Percentiles rank a stretch among this genome's conserved stretches.
Conservation (phyloP, 2,888 invertebrate species). For the Asteroscopus sphinx region DNA sequence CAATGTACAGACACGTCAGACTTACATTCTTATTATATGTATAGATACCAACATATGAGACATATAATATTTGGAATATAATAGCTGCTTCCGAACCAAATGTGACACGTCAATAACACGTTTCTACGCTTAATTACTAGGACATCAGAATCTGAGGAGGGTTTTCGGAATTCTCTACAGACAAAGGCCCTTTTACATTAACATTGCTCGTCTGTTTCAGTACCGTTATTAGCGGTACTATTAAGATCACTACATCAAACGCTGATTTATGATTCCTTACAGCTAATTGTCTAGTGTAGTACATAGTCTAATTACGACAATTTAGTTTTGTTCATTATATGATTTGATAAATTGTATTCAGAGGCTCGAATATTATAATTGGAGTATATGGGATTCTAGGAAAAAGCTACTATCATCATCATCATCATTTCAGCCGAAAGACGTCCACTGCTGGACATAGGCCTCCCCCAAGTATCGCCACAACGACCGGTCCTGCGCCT, state of each 20-base stretch:
- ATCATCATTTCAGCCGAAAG: too few relatives aligned
- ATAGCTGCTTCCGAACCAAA: neutral
- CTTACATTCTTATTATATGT: too few relatives aligned
- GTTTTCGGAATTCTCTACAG: constrained; percentile 3
- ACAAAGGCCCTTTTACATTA: constrained; percentile 11
- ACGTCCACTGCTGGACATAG: too few relatives aligned
- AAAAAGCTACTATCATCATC: too few relatives aligned
- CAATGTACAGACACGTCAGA: too few relatives aligned
- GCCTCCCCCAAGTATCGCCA: too few relatives aligned
- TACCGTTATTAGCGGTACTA: constrained; percentile 5
- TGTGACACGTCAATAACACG: constrained; percentile 4
- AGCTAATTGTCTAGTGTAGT: neutral
- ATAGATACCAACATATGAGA: too few relatives aligned
- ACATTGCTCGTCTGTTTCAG: constrained; percentile 1
- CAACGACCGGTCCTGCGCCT: too few relatives aligned
- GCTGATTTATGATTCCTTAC: constrained; percentile 1
- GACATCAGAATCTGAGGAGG: constrained; percentile 2
- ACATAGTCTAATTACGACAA: neutral
- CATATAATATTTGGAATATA: too few relatives aligned
- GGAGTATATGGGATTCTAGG: too few relatives aligned
- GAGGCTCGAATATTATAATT: too few relatives aligned
- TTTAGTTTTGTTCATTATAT: neutral
- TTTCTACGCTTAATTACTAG: constrained; percentile 14
- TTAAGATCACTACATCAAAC: constrained; percentile 7
- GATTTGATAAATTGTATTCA: too few relatives aligned